Conservation (phyloP, 2,797 vertebrate genomes). For the Pseudochirops cupreus region DNA sequence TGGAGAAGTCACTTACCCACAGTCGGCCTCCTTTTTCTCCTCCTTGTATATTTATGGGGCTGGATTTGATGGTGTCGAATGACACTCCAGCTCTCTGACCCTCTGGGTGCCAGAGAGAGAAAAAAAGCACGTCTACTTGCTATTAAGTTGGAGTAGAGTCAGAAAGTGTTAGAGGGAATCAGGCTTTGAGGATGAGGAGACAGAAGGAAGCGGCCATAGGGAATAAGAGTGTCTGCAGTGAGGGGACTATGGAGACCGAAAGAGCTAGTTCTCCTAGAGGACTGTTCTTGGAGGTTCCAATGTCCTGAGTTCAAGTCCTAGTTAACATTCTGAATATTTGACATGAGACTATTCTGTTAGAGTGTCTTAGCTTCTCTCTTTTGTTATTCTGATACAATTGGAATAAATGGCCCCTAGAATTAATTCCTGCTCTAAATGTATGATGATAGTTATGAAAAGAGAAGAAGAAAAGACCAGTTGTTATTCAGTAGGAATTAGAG, state of each 20-base stretch:
- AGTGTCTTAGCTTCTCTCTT: not conserved
- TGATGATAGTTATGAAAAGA: not conserved
- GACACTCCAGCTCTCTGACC: not conserved
- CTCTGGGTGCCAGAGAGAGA: not conserved
- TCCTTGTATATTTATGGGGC: not conserved
- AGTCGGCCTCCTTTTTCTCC: not conserved
- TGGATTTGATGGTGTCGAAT: not conserved
- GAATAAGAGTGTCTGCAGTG: not conserved
- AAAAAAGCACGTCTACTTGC: not conserved
- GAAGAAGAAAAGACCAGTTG: not conserved
- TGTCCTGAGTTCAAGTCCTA: not conserved
- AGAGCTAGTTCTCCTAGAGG: not conserved
- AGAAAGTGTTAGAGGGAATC: not conserved
- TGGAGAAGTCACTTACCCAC: no score
- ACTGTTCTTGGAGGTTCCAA: not conserved
- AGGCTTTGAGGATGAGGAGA: not conserved
- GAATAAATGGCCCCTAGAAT: not conserved
- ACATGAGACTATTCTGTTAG: no score
- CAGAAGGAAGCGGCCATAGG: not conserved
- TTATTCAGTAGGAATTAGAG: not conserved
- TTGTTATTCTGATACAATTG: not conserved
- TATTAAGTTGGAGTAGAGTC: not conserved
- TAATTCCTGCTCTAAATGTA: fast-evolving
- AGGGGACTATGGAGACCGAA: not conserved
- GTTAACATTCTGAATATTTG: no score